phyloP scores from a whole-genome alignment of 2,113 vertebrate species.

The Bujurquina vittata region DNA sequence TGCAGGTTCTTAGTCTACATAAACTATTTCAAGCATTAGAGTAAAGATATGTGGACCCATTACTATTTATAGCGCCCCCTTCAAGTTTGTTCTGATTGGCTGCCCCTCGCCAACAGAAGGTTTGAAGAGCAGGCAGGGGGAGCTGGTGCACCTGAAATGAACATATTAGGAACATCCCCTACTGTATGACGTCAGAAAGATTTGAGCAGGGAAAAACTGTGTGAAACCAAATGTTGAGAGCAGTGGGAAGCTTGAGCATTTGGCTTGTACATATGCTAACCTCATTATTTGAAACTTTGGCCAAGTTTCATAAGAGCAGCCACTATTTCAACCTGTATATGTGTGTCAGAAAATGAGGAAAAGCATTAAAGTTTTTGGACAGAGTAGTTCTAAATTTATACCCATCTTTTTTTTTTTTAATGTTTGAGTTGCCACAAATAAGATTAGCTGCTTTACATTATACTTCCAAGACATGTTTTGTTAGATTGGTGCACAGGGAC shows the following conservation, averaged over 20 bases:
- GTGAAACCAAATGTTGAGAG: neutral
- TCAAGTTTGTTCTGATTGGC: neutral
- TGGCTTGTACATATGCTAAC: neutral
- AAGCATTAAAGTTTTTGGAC: neutral
- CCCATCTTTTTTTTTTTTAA: neutral
- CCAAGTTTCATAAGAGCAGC: neutral
- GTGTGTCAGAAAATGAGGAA: neutral
- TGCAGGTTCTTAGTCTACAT: neutral
- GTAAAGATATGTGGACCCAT: neutral
- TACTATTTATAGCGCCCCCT: neutral
- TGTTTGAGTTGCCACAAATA: slow-evolving; percentile 22
- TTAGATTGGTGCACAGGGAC: slow-evolving; percentile 29
- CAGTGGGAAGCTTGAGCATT: neutral
- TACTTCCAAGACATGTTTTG: slow-evolving; percentile 31
- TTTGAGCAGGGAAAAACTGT: neutral
- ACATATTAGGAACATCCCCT: neutral
- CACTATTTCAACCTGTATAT: neutral
- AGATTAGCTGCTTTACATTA: slow-evolving; percentile 40
- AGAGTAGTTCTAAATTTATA: slow-evolving; percentile 2
- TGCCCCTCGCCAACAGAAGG: neutral
- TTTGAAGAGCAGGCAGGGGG: too few relatives aligned
- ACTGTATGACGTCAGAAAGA: neutral
- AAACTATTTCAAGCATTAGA: slow-evolving; percentile 10
- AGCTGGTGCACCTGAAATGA: neutral
- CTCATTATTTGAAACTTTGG: neutral